phyloP scores from a whole-genome alignment of 2,113 vertebrate species.

The Xiphias gladius region DNA sequence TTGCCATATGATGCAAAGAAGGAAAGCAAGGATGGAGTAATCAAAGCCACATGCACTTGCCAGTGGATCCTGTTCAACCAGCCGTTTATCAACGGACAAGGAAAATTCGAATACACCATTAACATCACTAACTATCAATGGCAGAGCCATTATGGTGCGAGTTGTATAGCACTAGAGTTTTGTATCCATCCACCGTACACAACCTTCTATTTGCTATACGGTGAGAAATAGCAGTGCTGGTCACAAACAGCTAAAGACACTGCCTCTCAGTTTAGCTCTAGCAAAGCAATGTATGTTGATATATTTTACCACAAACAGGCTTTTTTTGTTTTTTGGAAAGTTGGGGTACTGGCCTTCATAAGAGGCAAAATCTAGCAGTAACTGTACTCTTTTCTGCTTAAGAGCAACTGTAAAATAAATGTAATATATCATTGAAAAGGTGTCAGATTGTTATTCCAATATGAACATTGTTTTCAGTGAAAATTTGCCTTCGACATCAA shows the following conservation, averaged over 20 bases:
- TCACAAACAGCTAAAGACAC: neutral
- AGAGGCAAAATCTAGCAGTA: neutral
- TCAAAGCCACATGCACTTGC: neutral
- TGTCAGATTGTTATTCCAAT: slow-evolving; percentile 12
- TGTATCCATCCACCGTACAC: neutral
- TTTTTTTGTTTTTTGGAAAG: neutral
- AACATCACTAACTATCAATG: neutral
- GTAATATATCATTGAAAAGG: slow-evolving; percentile 9
- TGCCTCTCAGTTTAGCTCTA: neutral
- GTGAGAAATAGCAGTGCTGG: neutral
- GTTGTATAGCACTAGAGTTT: neutral
- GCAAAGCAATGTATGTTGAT: neutral
- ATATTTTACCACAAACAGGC: neutral
- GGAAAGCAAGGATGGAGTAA: neutral
- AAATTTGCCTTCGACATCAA: slow-evolving; percentile 33
- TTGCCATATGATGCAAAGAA: neutral
- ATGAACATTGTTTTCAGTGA: slow-evolving; percentile 11
- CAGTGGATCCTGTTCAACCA: neutral
- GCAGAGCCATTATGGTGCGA: neutral
- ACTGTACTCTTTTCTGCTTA: neutral
- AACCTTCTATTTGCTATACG: neutral
- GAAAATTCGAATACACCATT: neutral
- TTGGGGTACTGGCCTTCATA: neutral
- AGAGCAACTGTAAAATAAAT: slow-evolving; percentile 5
- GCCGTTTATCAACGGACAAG: neutral